phyloP scores from a whole-genome alignment of 1,140 invertebrate genomes.

The Lutraria rhynchaena region DNA sequence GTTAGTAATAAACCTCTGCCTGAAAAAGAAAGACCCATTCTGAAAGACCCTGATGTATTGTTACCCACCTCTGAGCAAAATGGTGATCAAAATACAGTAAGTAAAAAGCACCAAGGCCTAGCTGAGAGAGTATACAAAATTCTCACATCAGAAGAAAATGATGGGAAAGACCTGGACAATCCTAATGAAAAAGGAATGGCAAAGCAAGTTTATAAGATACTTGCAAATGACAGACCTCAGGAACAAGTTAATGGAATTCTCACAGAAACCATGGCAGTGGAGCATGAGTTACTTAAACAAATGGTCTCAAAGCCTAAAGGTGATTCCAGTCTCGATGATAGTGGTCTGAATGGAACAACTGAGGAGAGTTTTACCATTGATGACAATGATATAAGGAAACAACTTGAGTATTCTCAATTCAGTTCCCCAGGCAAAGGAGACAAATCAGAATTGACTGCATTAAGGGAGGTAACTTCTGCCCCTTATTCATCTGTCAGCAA shows the following conservation, averaged over 20 bases:
- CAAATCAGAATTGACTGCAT: constrained; percentile 48
- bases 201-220: constrained; percentile 70
- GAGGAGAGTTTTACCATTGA: constrained; percentile 62
- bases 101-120: constrained; percentile 51
- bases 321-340: constrained; percentile 68
- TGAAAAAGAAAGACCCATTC: not conserved
- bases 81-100: not conserved
- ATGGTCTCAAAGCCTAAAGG: constrained; percentile 57
- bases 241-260: constrained; percentile 74
- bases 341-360: constrained; percentile 48
- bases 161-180: constrained; percentile 19
- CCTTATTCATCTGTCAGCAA: constrained; percentile 69
- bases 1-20: not conserved
- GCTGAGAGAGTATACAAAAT: constrained; percentile 65
- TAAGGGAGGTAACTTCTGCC: constrained; percentile 49
- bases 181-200: constrained; percentile 65
- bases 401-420: constrained; percentile 72
- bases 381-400: constrained; percentile 69
- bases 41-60: constrained; percentile 26
- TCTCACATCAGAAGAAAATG: constrained; percentile 20
- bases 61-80: constrained; percentile 1
- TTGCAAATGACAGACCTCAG: constrained; percentile 67
- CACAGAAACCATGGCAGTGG: constrained; percentile 68
- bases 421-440: constrained; percentile 67
- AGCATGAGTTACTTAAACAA: constrained; percentile 65